A percentile compares a stretch with the other conserved stretches of the same genome.
Conservation (phyloP, 2,888 invertebrate genomes). For the Drosophila pseudotalamancana region DNA sequence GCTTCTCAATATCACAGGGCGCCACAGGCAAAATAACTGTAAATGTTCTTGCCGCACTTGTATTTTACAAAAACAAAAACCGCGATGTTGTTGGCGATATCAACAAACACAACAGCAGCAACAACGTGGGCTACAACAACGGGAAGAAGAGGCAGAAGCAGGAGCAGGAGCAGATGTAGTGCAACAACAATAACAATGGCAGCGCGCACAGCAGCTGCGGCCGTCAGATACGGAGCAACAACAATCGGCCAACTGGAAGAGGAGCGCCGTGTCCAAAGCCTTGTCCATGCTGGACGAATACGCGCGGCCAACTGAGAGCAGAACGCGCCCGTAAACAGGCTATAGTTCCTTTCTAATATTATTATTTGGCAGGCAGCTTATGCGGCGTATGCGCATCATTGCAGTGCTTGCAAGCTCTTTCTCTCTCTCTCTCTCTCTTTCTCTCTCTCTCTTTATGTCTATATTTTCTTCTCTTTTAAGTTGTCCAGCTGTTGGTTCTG, state of each 20-base stretch:
- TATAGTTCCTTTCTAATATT: conserved; percentile 12
- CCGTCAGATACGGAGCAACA: conserved; percentile 15
- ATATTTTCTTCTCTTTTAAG: neutral
- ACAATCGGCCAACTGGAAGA: conserved; percentile 15
- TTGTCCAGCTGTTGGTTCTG: neutral
- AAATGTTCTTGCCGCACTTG: neutral
- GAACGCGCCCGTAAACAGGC: conserved; percentile 40
- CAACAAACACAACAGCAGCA: conserved; percentile 20
- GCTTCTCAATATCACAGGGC: conserved; percentile 31
- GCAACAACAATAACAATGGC: conserved; percentile 20
- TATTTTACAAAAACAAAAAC: conserved; percentile 20
- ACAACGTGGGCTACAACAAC: conserved; percentile 15
- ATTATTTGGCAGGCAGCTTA: neutral
- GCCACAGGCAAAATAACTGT: conserved; percentile 8
- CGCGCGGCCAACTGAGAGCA: conserved; percentile 61
- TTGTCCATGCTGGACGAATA: conserved; percentile 53
- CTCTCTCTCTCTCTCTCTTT: too few relatives aligned
- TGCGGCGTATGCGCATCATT: conserved; percentile 30
- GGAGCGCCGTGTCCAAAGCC: conserved; percentile 32
- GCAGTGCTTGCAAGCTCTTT: neutral
- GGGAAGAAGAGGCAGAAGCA: conserved; percentile 9
- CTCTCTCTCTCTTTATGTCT: too few relatives aligned
- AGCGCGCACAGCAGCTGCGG: conserved; percentile 15
- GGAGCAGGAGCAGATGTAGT: too few relatives aligned
- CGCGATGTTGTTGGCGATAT: conserved; percentile 31